A percentile compares a stretch with the other conserved stretches of the same genome.
phyloP scores from a whole-genome alignment of 2,888 invertebrate genomes.

The Ophioninae sp. region DNA sequence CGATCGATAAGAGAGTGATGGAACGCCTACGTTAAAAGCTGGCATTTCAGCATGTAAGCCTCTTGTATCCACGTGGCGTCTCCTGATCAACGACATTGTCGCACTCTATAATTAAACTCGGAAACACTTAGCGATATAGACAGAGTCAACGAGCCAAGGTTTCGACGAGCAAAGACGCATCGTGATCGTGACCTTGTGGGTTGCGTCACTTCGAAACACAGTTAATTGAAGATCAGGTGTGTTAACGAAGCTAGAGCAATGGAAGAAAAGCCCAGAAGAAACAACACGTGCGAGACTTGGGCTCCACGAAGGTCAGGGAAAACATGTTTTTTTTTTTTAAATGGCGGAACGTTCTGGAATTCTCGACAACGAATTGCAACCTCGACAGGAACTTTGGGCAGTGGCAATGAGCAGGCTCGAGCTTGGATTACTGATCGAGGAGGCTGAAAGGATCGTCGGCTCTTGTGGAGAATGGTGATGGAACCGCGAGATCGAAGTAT shows the following conservation, averaged over 20 bases:
- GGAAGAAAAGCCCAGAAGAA: no score
- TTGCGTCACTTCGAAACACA: slow-evolving; percentile 53
- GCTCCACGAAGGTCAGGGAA: no score
- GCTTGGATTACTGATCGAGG: slow-evolving; percentile 10
- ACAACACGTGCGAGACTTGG: no score
- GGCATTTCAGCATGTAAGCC: slow-evolving; percentile 15
- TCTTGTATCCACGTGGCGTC: slow-evolving; percentile 48
- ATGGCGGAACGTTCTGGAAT: slow-evolving; percentile 3
- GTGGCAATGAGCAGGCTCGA: slow-evolving; percentile 17
- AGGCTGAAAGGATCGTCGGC: slow-evolving; percentile 3
- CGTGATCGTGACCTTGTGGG: slow-evolving; percentile 51
- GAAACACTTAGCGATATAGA: slow-evolving; percentile 45
- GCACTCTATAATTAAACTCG: slow-evolving; percentile 59
- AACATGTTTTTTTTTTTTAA: no score
- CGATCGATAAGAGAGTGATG: not conserved
- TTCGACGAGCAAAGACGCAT: slow-evolving; percentile 40
- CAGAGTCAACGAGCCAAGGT: slow-evolving; percentile 59
- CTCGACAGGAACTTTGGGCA: not conserved
- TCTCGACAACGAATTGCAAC: not conserved
- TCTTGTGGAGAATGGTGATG: not conserved
- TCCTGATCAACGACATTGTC: slow-evolving; percentile 45
- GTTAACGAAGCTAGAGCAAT: not conserved
- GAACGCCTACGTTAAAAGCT: not conserved
- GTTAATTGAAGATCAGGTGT: not conserved
- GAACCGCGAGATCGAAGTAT: slow-evolving; percentile 21